Conservation (phyloP, 2,113 vertebrate genomes). For the Cichladusa arquata region DNA sequence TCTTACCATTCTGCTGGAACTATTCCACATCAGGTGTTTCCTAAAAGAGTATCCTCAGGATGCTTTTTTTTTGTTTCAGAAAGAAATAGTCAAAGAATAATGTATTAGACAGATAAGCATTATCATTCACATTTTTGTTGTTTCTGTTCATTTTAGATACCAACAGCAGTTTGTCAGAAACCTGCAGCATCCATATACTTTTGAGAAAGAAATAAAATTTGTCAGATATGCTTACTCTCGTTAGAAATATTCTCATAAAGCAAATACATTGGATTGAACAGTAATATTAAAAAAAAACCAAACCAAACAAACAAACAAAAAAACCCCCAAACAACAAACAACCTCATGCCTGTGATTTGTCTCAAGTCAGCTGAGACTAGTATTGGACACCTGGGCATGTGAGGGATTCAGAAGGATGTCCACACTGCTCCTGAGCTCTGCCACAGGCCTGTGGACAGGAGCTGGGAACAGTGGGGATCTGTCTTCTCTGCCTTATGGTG, state of each 20-base stretch:
- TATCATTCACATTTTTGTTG: neutral
- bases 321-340: too few species aligned
- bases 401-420: neutral
- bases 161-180: neutral
- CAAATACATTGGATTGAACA: neutral
- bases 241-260: neutral
- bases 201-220: neutral
- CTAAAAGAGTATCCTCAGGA: neutral
- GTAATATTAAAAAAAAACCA: neutral
- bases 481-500: neutral
- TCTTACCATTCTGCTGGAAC: neutral
- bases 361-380: neutral
- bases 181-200: neutral
- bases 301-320: too few species aligned
- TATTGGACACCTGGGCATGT: neutral
- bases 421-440: neutral
- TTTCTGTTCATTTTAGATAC: neutral
- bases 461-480: neutral
- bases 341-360: neutral
- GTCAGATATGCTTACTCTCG: neutral
- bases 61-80: neutral
- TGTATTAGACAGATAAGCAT: neutral
- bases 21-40: conserved; percentile 11
- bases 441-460: rapidly evolving
- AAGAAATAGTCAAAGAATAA: neutral